These are phyloP conservation scores for Xerus rutilus DNA, from an alignment of 2,797 vertebrate genomes.

Conservation along the genomic window DNA sequence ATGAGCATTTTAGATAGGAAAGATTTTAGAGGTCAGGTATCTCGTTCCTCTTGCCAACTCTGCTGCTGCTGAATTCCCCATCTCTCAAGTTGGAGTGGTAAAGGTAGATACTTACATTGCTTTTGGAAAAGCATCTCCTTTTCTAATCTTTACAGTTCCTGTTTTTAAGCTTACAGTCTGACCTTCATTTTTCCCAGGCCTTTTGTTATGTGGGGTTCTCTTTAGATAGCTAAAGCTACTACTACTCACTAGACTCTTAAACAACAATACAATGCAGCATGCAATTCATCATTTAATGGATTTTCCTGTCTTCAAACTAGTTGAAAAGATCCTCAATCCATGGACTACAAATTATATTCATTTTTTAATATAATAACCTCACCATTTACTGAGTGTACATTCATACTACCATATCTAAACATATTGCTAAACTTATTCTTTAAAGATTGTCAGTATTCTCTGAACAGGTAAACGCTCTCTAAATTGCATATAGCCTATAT, in stretches of 20 bases:
- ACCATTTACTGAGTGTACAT: neutral
- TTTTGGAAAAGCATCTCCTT: constrained; percentile 28
- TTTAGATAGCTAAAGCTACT: neutral
- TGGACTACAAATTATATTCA: neutral
- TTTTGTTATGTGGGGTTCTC: neutral
- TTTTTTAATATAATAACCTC: neutral
- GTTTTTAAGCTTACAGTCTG: constrained; percentile 15
- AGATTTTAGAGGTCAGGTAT: constrained; percentile 52
- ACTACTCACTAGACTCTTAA: neutral
- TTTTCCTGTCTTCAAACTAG: constrained; percentile 21
- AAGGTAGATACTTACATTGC: neutral
- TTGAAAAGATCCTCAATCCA: neutral
- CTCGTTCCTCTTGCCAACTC: constrained; percentile 28
- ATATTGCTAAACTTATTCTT: neutral
- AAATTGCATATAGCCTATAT: neutral
- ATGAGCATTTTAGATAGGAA: neutral
- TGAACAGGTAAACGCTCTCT: neutral
- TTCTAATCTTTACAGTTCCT: neutral
- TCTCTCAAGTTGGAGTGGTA: neutral
- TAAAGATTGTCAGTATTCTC: neutral
- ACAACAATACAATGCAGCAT: neutral
- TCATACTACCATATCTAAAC: neutral
- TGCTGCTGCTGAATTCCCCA: neutral
- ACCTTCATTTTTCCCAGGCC: neutral
- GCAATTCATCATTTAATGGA: neutral